Evolutionary conservation across 2,888 invertebrate genomes (phyloP), one percentile per base, ranked within the genome.

Genomic region (Erebia epiphron): DNA sequence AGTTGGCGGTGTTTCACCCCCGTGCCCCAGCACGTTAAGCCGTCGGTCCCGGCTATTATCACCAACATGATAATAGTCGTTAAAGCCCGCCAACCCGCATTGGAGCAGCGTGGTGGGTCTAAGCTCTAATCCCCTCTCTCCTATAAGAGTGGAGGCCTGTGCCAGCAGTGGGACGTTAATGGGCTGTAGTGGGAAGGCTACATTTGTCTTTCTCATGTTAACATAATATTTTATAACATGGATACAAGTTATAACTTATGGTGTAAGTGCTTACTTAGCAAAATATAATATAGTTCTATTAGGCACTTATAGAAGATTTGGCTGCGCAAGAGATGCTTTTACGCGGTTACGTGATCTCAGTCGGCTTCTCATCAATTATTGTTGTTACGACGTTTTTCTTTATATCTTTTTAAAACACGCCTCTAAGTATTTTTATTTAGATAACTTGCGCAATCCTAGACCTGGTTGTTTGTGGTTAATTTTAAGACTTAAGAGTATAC

Each of bases 311-410:
- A 64, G 50, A 52, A 10, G 21, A 16, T 18, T 41, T 35, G 66
- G 13, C 54, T 56, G 54, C 66, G 66, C 66, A 66, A 66, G 66
- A 56, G 56, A 66, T 62, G 71, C 71, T 75, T 72, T 77, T 73
- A 77, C 56, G 56, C 43, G 77, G 72, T 85, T 83, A 81, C 83
- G 79, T 81, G 81, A 80, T 67, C 63, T 43, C 64, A 74, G 73
- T 73, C 78, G 78, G 76, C 76, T 77, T 77, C 77, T 78, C 80
- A 82, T 83, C 81, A 80, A 80, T 81, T 78, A 76, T 75, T 71
- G 50, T 76, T 80, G 77, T 35, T 35, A 7, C 35, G 35, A 35
- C 75, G 77, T 73, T 69, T 79, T 76, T 57, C 61, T 72, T 46
- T 57, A 35, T 43, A 49, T 73, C 76, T 75, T 77, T 71, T 75